A percentile compares a stretch with the other conserved stretches of the same genome.
phyloP scores from a whole-genome alignment of 2,888 invertebrate species.

The Iphiclides podalirius region DNA sequence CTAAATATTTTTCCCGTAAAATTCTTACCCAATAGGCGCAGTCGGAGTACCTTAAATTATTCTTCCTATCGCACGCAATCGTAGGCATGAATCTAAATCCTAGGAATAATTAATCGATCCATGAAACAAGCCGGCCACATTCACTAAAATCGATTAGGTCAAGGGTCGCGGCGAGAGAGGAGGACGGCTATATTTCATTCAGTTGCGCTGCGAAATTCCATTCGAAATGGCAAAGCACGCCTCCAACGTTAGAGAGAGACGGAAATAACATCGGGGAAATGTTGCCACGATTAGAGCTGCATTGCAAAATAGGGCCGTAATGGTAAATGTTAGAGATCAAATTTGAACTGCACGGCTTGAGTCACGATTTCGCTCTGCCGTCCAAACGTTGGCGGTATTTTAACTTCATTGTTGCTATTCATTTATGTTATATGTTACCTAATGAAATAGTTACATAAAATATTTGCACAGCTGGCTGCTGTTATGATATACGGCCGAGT shows the following conservation, averaged over 20 bases:
- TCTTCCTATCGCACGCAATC: conserved; percentile 12
- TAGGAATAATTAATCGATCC: conserved; percentile 46
- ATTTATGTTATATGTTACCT: conserved; percentile 35
- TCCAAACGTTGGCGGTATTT: conserved; percentile 62
- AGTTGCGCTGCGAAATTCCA: conserved; percentile 56
- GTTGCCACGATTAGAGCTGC: conserved; percentile 48
- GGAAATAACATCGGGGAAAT: conserved; percentile 70
- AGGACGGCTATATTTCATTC: conserved; percentile 62
- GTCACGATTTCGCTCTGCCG: conserved; percentile 68
- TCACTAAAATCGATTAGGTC: conserved; percentile 74
- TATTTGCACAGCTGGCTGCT: conserved; percentile 41
- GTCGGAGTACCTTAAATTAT: conserved; percentile 6
- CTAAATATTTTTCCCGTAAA: neutral
- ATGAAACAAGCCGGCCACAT: conserved; percentile 58
- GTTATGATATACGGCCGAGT: conserved; percentile 22
- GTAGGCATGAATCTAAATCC: conserved; percentile 17
- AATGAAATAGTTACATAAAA: conserved; percentile 42
- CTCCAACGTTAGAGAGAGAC: conserved; percentile 65
- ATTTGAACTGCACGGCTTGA: conserved; percentile 35
- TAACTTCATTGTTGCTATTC: conserved; percentile 61
- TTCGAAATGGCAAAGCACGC: conserved; percentile 74
- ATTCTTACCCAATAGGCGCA: too few species aligned
- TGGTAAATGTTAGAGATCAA: conserved; percentile 43
- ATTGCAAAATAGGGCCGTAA: conserved; percentile 57
- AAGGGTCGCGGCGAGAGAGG: conserved; percentile 69